Base-by-base conservation (phyloP, 1,140 invertebrate genomes). In the Sinonovacula constricta region DNA sequence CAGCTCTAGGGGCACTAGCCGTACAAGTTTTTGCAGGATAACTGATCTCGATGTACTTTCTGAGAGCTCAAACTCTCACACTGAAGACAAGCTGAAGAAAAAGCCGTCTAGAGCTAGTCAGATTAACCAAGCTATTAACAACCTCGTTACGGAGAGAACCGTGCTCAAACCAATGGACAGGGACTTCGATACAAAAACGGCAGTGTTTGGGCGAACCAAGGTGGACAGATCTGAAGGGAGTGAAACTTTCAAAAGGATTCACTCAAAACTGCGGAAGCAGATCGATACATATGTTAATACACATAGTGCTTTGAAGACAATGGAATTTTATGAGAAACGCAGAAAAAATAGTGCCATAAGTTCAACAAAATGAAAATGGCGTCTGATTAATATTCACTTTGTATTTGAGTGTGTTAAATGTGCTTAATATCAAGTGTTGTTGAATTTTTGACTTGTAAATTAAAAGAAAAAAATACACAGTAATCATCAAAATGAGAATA, bases 181-280 rank as follows among this genome's bases (percentile, higher is more conserved):
- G 39, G 74, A 77, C 28, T 77, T 77, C 51, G 74, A 77, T 33
- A 62, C 65, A 24, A 77, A 63, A 45, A 77, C 74, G 18, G 66
- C 65, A 14, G 26, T 33, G 5, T 68, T 59, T 69, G 74, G 74
- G 28, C 39, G 74, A 49, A 77, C 74, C 22, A 59, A 68, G 31
- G 57, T 77, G 15, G 74, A 77, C 1, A 67, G 51, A 51, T 45
- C 53, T 49, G 74, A 77, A 39, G 74, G 74, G 22, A 77, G 74
- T 68, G 74, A 77, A 68, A 62, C 56, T 39, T 77, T 77, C 49
- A 77, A 69, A 57, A 68, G 62, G 33, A 34, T 67, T 31, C 65
- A 77, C 33, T 34, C 65, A 26, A 57, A 57, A n/a, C 49, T 77
- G 60, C 51, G 66, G 31, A 77, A 69, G 56, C 65, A 66, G 34